Evolutionary conservation across 2,113 vertebrate genomes (phyloP), one percentile per base, ranked within the genome.

Genomic region (Eira barbara): DNA sequence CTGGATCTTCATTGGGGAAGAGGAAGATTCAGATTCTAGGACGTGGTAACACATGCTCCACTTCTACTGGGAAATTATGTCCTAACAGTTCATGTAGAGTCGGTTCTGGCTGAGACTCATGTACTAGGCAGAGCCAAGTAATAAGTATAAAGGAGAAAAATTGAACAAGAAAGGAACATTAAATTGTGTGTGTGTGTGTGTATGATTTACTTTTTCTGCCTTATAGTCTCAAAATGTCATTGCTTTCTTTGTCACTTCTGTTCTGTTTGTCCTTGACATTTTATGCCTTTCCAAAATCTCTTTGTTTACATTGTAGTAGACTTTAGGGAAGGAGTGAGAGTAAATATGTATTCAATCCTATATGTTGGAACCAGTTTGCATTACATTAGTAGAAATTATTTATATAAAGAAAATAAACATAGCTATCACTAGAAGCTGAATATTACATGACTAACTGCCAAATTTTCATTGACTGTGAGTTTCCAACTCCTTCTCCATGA

Each of bases 261-360:
- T 82, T 61, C 55, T 96, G 29, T 80, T 78, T 90, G 82, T 86
- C 96, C 89, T 97, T 96, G 95, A 95, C 94, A 97, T 93, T 97
- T 96, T 67, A 83, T 93, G 89, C 12, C 65, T 89, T 96, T 82
- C 73, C 45, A 78, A 96, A 91, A 81, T 71, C n/a, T 91, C 20
- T 88, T 57, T 92, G 96, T 95, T 95, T 97, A 76, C 31, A 87
- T 69, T 93, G 85, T 74, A 83, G 34, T 81, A 6, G 76, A 67
- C 17, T 91, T 96, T 84, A 63, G 81, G 86, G 47, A 80, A 96
- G 71, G 23, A 78, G 9, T 92, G 25, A 25, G 96, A 93, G 27
- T 71, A 63, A 93, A 82, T 14, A 78, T 20, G 13, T 89, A 14
- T 82, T 86, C 59, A 42, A n/a, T 42, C 12, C 67, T 39, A 36